Evolutionary conservation across 2,797 vertebrate species (phyloP).

Genomic region (Danio jaintianensis): DNA sequence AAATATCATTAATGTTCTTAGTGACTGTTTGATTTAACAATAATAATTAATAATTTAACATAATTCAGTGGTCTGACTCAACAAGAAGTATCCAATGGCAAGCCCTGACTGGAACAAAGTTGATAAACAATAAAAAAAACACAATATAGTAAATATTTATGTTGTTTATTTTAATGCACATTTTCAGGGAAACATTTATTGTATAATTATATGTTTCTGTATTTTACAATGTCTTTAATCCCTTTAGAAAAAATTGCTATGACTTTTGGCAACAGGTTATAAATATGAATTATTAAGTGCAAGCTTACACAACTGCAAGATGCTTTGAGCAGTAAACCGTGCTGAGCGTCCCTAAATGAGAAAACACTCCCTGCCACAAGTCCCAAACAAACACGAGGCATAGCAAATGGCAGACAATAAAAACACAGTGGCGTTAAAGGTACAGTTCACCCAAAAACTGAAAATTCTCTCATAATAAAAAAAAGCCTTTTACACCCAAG

Average conservation of each 20-base stretch:
- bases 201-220: constrained; percentile 32
- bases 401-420: not conserved
- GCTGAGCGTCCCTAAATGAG: constrained; percentile 3
- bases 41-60: too few species aligned
- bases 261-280: constrained; percentile 36
- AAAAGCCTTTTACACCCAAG: too few species aligned
- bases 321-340: constrained; percentile 18
- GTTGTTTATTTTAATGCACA: constrained; percentile 41
- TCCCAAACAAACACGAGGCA: constrained; percentile 1
- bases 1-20: too few species aligned
- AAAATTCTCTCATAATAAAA: too few species aligned
- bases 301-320: constrained; percentile 25
- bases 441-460: too few species aligned
- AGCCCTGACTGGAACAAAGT: too few species aligned
- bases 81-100: too few species aligned
- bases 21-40: too few species aligned
- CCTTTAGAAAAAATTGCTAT: constrained; percentile 24
- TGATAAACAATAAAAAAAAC: not conserved
- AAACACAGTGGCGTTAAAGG: not conserved
- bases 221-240: constrained; percentile 24
- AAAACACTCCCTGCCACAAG: constrained; percentile 35
- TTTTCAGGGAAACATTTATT: constrained; percentile 42
- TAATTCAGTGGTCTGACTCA: too few species aligned
- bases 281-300: constrained; percentile 32
- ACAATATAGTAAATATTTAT: not conserved